Percentiles rank a stretch among this genome's conserved stretches.
phyloP scores from a whole-genome alignment of 2,113 vertebrate genomes.

The Lagopus muta region DNA sequence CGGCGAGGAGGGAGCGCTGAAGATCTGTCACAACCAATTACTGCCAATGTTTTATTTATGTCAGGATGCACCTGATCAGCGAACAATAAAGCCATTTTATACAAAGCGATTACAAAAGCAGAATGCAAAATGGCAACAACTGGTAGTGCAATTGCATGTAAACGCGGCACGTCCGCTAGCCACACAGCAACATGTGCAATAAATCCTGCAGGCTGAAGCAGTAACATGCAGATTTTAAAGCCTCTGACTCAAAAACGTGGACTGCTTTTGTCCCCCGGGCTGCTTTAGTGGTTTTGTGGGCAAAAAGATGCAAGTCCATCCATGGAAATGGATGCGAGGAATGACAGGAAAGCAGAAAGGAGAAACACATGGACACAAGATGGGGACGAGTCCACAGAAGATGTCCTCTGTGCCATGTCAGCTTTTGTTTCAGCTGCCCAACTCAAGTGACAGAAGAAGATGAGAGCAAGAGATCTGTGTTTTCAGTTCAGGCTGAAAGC shows the following conservation, averaged over 20 bases:
- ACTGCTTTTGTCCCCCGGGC: neutral
- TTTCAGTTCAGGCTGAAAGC: conserved; percentile 6
- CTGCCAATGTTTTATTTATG: conserved; percentile 74
- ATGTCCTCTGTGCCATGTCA: neutral
- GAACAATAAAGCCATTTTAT: conserved; percentile 67
- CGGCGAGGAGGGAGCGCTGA: neutral
- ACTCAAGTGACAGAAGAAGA: neutral
- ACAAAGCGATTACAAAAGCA: conserved; percentile 27
- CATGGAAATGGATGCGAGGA: neutral
- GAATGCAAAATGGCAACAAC: conserved; percentile 50
- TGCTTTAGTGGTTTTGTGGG: fast-evolving
- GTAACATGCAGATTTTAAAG: neutral
- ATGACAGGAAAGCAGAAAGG: neutral
- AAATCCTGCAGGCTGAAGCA: neutral
- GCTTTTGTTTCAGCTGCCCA: conserved; percentile 1
- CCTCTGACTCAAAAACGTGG: neutral
- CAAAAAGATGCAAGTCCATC: neutral
- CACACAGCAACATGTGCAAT: neutral
- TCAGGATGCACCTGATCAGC: conserved; percentile 62
- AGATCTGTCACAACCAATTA: conserved; percentile 81
- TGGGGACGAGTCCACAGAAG: neutral
- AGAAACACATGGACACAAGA: neutral
- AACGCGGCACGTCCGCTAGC: neutral
- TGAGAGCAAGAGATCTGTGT: neutral
- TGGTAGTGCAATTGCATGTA: neutral